Evolutionary conservation across 2,113 vertebrate genomes (phyloP).

Genomic region (Nyctibius bracteatus): DNA sequence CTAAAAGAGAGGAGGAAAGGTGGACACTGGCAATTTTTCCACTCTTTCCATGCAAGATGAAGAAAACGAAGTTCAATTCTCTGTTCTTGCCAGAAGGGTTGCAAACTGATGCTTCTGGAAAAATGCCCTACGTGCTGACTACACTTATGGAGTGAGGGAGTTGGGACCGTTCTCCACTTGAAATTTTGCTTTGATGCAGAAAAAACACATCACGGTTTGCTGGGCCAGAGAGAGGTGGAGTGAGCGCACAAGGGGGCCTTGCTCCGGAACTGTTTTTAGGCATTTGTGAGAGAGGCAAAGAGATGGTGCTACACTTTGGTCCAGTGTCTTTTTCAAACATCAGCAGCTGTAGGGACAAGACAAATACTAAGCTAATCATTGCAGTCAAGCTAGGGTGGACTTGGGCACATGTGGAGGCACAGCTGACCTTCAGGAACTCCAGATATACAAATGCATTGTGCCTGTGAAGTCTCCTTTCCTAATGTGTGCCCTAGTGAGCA

Average conservation of each 20-base stretch:
- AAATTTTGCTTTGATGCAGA: neutral
- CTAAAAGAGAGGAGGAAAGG: neutral
- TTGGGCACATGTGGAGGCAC: neutral
- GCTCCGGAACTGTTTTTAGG: neutral
- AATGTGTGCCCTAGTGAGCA: fast-evolving
- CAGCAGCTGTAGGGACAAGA: neutral
- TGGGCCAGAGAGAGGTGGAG: neutral
- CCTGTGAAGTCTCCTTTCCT: neutral
- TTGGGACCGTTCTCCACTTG: neutral
- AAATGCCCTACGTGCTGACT: neutral
- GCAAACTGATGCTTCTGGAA: neutral
- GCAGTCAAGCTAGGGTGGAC: neutral
- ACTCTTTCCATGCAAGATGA: neutral
- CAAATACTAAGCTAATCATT: neutral
- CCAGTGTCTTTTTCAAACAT: neutral
- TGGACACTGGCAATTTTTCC: neutral
- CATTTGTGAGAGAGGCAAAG: neutral
- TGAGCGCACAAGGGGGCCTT: neutral
- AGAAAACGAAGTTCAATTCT: neutral
- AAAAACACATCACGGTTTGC: fast-evolving
- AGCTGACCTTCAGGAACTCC: neutral
- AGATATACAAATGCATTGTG: fast-evolving
- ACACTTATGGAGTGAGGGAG: fast-evolving
- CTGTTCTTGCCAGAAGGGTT: neutral
- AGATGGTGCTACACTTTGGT: neutral